Base-by-base conservation (phyloP, 2,113 vertebrate species). In the Albula glossodonta region DNA sequence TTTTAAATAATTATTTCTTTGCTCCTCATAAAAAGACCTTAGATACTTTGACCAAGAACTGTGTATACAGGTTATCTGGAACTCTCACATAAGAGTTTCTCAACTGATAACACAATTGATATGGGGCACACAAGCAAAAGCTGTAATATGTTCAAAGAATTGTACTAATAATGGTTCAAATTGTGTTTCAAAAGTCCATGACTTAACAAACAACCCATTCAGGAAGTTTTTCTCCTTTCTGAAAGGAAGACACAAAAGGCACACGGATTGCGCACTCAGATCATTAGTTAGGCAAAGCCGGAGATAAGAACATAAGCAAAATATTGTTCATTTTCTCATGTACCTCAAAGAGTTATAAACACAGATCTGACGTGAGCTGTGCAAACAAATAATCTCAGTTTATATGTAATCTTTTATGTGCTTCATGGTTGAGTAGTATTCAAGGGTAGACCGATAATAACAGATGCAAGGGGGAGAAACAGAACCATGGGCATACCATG, bases 11-110 rank as follows among this genome's bases (percentile, higher is more conserved):
- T 41, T 41, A 41, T 41, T 41, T 41, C 31, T 41, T 41, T 41
- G 31, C 31, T 41, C 31, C 31, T 41, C 31, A 41, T 41, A 41
- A 41, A 41, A 41, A 41, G 31, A 41, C 31, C 31, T 10, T 19
- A 57, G 22, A 60, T 74, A 52, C 86, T 74, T 70, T 77, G 66
- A 48, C 85, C 57, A 31, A 84, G 83, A 84, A 74, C 70, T 52
- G n/a, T 41, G 31, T 52, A 53, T 25, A 50, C 51, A 74, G 63
- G 66, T 74, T 77, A 77, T 74, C 83, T 84, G 49, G 13, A 48
- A 1, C 48, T 50, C 48, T 79, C 78, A 79, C 50, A 48, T 79
- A 79, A 50, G 12, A 50, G 78, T 48, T 17, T 79, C 50, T 79
- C 41, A 79, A 0, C 78, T 50, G 48, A 49, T 79, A 17, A 50